Conservation (phyloP, 2,888 invertebrate species). For the Rhogogaster chlorosoma region DNA sequence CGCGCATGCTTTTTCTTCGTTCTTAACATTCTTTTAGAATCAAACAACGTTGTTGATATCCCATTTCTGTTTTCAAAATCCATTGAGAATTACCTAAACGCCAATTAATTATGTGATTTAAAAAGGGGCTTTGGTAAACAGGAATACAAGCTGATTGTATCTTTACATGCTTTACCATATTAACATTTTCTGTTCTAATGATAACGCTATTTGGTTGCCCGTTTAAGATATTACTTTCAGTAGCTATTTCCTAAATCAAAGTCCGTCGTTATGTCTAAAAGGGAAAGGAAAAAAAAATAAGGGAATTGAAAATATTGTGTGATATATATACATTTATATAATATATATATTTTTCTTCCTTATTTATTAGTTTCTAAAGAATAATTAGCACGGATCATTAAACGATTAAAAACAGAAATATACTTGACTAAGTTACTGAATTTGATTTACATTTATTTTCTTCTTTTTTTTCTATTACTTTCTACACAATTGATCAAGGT, state of each 20-base stretch:
- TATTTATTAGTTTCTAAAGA: neutral
- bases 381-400: neutral
- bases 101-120: conserved; percentile 1
- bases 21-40: neutral
- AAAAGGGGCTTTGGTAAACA: neutral
- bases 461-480: neutral
- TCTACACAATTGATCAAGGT: neutral
- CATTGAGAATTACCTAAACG: neutral
- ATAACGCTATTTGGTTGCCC: neutral
- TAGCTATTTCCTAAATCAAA: neutral
- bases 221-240: neutral
- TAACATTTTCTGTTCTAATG: neutral
- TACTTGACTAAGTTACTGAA: neutral
- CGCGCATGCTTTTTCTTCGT: neutral
- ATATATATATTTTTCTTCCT: neutral
- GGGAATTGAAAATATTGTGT: neutral
- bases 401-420: neutral
- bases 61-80: neutral
- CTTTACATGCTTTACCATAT: neutral
- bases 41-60: neutral
- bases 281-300: neutral
- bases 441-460: neutral
- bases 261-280: neutral
- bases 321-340: neutral
- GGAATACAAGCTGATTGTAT: neutral